Base-by-base conservation (phyloP, 2,797 vertebrate genomes). In the Epinephelus coioides region DNA sequence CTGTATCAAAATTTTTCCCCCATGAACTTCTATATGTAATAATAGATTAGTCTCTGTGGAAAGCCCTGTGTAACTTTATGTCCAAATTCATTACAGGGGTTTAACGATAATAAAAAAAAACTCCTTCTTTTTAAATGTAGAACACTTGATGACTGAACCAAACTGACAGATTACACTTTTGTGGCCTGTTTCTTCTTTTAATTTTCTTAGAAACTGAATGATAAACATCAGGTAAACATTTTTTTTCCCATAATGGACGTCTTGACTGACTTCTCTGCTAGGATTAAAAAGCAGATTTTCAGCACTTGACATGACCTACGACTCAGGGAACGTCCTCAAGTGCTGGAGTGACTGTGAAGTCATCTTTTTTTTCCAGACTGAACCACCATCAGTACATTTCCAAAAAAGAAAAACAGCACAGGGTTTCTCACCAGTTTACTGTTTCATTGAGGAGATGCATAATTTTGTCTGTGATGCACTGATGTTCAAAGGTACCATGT, bases 401-500 rank as follows among this genome's bases (percentile, higher is more conserved):
- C 63, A 47, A 43, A 43, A 43, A 59, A 13, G 21, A 0, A 15
- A 71, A 1, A 47, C 43, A 43, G 10, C 30, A 7, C 21, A 21
- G 67, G 61, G 19, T 75, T 76, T 73, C 25, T 61, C 75, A 40
- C 21, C 19, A 34, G 61, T 68, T 54, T n/a, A 25, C 47, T 56
- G 60, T 44, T 10, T 60, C 13, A 17, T 47, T 25, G 73, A 74
- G 27, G 53, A 73, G 66, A 62, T 46, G 10, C 51, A 59, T 72
- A n/a, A 73, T 61, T 61, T 68, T 82, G 76, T 86, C 76, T 86
- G 82, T 57, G 73, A 88, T 90, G 92, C 92, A 92, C 93, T 94
- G 91, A 92, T 83, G 82, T 86, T 85, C 76, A 86, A 74, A 84
- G 73, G 79, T 85, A 83, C 83, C 87, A 82, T 79, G 63, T 92